Evolutionary conservation across 2,797 vertebrate species (phyloP).

Genomic region (Epinephelus awoara): DNA sequence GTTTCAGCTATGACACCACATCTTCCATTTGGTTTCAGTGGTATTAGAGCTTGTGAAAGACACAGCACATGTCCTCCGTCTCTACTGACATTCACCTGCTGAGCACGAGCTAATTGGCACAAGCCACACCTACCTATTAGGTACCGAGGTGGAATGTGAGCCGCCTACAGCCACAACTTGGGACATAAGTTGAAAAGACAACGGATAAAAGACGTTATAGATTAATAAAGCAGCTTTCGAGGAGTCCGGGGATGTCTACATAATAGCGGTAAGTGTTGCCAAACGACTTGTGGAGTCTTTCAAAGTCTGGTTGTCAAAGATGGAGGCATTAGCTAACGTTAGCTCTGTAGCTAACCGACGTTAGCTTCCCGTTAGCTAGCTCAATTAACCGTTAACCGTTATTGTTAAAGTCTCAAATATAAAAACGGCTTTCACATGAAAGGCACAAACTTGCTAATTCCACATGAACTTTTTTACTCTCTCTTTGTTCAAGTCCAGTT

Average conservation of each 20-base stretch:
- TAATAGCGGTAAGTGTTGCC: not conserved
- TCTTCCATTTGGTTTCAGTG: not conserved
- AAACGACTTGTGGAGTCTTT: not conserved
- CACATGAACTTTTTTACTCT: no score
- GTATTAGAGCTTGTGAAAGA: not conserved
- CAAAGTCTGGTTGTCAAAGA: not conserved
- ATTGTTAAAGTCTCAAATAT: not conserved
- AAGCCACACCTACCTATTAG: not conserved
- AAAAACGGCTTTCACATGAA: not conserved
- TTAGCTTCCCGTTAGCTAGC: not conserved
- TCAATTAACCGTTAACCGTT: no score
- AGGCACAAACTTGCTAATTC: not conserved
- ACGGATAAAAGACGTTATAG: fast-evolving
- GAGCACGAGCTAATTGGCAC: not conserved
- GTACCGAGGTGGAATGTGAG: no score
- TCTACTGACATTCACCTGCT: not conserved
- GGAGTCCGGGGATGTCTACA: not conserved
- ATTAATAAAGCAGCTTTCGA: not conserved
- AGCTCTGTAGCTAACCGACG: not conserved
- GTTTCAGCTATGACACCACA: not conserved
- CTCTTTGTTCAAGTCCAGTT: not conserved
- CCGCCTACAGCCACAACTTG: no score
- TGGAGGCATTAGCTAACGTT: not conserved
- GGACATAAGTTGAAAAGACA: no score
- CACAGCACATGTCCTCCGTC: not conserved